phyloP scores from a whole-genome alignment of 2,797 vertebrate species.

The Rhinogobio ventralis region DNA sequence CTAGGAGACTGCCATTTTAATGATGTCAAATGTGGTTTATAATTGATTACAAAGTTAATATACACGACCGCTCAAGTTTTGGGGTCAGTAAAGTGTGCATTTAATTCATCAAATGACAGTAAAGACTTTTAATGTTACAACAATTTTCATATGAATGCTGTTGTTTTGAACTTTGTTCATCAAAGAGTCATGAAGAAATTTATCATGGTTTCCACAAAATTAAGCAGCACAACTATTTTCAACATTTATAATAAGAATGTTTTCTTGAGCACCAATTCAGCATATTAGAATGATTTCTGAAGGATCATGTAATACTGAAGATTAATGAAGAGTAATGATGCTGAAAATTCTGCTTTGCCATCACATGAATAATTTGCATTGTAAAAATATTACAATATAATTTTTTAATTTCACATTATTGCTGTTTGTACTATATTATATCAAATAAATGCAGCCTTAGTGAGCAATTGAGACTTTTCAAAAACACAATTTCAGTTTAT shows the following conservation, averaged over 20 bases:
- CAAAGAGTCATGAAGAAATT: too few species aligned
- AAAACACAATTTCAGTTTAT: neutral
- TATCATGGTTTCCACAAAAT: too few species aligned
- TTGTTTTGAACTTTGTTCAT: too few species aligned
- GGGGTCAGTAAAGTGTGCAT: neutral
- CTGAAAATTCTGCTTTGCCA: neutral
- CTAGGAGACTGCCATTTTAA: too few species aligned
- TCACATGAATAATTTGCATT: neutral
- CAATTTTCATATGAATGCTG: neutral
- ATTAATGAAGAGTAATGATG: neutral
- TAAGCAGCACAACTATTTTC: too few species aligned
- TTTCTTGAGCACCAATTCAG: neutral
- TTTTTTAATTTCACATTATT: neutral
- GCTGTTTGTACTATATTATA: neutral
- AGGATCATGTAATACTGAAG: neutral
- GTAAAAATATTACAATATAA: neutral
- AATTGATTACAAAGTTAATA: neutral
- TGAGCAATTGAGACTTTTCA: neutral
- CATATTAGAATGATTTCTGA: neutral
- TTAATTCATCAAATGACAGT: neutral
- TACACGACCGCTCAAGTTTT: too few species aligned
- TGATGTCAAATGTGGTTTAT: neutral
- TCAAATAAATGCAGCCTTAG: neutral
- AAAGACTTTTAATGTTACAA: neutral
- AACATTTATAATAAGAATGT: neutral